Evolutionary conservation across 2,797 vertebrate genomes (phyloP), one percentile per base, ranked within the genome.

Genomic region (Malurus leucopterus): DNA sequence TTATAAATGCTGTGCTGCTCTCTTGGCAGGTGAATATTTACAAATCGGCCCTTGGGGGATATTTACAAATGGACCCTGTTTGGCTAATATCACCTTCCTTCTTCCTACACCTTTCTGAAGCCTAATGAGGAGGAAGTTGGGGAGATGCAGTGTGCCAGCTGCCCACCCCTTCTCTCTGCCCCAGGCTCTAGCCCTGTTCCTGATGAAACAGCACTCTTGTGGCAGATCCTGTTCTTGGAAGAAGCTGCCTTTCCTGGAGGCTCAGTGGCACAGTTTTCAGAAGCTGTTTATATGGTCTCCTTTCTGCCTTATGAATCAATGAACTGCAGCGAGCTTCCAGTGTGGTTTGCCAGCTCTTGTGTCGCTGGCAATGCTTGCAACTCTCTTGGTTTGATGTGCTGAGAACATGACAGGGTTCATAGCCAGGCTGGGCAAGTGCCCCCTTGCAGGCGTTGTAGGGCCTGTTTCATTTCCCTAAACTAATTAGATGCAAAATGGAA

Each of bases 391-490:
- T 16, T 29, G 58, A 67, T 70, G 59, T 50, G 74, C 69, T 59
- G 36, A 34, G 63, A 70, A 55, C 6, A 0, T 32, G 72, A 55
- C 2, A 13, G 29, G 40, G 13, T 69, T 44, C 0, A 8, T 43
- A 86, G 89, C 82, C 77, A 88, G 82, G 69, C 82, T 88, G 91
- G 80, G 69, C 69, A 91, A 78, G 55, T 50, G 63, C 64, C 59
- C 59, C 30, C 54, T 90, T 2, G 1, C n/a, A 61, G 55, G 68
- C 8, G 0, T 41, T 59, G 53, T 14, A 50, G 38, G 13, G 50
- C 50, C 46, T 4, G 5, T 79, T 81, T 80, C 80, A 75, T 93
- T 91, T 95, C 49, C 68, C 46, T 75, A 10, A 64, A 72, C 32
- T 68, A 72, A 55, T 85, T 67, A 26, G 23, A 27, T 65, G 15